Evolutionary conservation across 2,888 invertebrate species (phyloP).

Genomic region (Sphinx pinastri): DNA sequence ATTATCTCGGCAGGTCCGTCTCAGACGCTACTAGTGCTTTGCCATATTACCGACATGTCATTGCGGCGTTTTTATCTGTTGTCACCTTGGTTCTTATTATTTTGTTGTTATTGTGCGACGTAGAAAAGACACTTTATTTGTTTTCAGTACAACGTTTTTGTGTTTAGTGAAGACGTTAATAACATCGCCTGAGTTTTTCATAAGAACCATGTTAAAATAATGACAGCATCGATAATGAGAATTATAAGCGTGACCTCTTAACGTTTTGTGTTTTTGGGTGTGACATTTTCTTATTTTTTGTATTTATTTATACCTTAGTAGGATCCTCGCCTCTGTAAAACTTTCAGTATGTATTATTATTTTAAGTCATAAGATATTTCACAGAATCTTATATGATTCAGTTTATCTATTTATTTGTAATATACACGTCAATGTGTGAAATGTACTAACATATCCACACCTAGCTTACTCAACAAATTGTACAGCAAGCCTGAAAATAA

Average conservation of each 20-base stretch:
- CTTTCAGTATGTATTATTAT: neutral
- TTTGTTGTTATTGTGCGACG: slow-evolving; percentile 27
- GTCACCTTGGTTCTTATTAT: slow-evolving; percentile 52
- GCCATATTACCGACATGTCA: slow-evolving; percentile 53
- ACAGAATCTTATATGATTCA: neutral
- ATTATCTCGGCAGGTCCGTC: slow-evolving; percentile 93
- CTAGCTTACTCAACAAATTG: slow-evolving; percentile 19
- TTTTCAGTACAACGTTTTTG: neutral
- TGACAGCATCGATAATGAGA: slow-evolving; percentile 19
- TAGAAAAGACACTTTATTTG: neutral
- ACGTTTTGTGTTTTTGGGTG: slow-evolving; percentile 27
- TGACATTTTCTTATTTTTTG: slow-evolving; percentile 19
- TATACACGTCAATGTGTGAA: slow-evolving; percentile 4
- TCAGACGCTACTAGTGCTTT: slow-evolving; percentile 48
- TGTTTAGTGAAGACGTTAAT: neutral
- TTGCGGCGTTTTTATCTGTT: slow-evolving; percentile 51
- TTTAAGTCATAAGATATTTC: neutral
- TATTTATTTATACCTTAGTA: slow-evolving; percentile 1
- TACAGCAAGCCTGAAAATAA: slow-evolving; percentile 25
- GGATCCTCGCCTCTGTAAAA: neutral
- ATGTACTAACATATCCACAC: slow-evolving; percentile 24
- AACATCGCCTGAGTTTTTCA: too few relatives aligned
- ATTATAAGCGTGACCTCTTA: slow-evolving; percentile 24
- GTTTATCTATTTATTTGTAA: neutral
- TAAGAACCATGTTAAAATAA: neutral